phyloP scores from a whole-genome alignment of 2,888 invertebrate genomes.

The Macrostomum cliftonense region DNA sequence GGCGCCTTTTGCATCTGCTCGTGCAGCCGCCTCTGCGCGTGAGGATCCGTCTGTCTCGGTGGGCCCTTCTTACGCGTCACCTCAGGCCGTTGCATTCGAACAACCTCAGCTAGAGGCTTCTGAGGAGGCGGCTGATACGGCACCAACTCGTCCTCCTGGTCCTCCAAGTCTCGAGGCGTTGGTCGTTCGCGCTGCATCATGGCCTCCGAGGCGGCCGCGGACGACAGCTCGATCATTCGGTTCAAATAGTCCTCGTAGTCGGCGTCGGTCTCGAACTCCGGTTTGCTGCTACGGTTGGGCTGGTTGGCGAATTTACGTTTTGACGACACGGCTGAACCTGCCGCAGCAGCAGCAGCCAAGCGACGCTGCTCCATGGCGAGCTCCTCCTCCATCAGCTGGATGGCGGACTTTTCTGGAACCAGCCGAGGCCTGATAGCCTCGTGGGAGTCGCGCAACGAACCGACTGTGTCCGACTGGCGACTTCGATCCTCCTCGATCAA shows the following conservation, averaged over 20 bases:
- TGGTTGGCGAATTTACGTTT: no score
- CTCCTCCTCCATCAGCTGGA: neutral
- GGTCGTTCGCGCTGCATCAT: neutral
- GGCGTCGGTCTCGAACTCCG: neutral
- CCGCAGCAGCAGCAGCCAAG: neutral
- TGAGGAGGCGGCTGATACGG: constrained; percentile 4
- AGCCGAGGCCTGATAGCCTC: no score
- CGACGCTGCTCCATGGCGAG: neutral
- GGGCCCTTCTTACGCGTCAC: constrained; percentile 21
- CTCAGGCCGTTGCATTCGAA: constrained; percentile 27
- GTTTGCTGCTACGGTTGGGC: no score
- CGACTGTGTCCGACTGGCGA: no score
- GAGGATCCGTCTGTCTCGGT: neutral
- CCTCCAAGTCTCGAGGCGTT: neutral
- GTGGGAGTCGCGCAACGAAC: no score
- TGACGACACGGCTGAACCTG: neutral
- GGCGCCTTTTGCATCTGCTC: no score
- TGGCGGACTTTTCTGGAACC: no score
- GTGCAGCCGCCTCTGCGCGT: no score
- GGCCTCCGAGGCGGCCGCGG: no score
- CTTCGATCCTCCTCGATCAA: no score
- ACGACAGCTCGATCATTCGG: constrained; percentile 2
- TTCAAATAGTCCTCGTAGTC: constrained; percentile 4
- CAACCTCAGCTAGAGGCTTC: constrained; percentile 23
- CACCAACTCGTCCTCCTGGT: neutral